Percentiles rank a stretch among this genome's conserved stretches.
These are phyloP conservation scores for Nebria salina DNA, from an alignment of 2,888 invertebrate genomes.

Conservation along the genomic window DNA sequence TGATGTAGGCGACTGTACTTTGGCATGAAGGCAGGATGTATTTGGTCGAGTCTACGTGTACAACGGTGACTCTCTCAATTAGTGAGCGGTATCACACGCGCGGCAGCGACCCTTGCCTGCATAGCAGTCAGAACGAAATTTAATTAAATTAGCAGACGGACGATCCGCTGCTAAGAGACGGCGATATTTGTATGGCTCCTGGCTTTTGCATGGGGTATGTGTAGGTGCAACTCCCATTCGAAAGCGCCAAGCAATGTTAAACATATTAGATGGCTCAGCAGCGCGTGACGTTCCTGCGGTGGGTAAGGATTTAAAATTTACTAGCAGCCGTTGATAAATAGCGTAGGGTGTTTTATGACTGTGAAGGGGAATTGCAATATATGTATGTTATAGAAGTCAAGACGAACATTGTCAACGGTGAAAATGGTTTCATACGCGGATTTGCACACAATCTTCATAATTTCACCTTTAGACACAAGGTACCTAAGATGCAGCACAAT, in stretches of 20 bases:
- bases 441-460: neutral
- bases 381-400: neutral
- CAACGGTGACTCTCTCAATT: conserved; percentile 34
- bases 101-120: conserved; percentile 11
- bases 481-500: too few relatives aligned
- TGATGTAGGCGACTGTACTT: neutral
- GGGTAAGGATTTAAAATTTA: conserved; percentile 11
- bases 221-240: neutral
- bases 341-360: neutral
- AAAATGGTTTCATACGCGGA: neutral
- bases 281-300: conserved; percentile 15
- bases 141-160: conserved; percentile 38
- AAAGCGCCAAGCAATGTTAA: conserved; percentile 10
- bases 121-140: conserved; percentile 41
- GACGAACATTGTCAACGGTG: neutral
- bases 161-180: conserved; percentile 20
- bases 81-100: conserved; percentile 37
- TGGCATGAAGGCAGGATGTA: neutral
- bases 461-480: too few relatives aligned
- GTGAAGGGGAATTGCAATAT: neutral
- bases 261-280: conserved; percentile 14
- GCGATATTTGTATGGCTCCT: conserved; percentile 3
- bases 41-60: neutral
- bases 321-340: neutral
- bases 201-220: neutral